phyloP scores from a whole-genome alignment of 2,113 vertebrate genomes.

The Haemorhous mexicanus region DNA sequence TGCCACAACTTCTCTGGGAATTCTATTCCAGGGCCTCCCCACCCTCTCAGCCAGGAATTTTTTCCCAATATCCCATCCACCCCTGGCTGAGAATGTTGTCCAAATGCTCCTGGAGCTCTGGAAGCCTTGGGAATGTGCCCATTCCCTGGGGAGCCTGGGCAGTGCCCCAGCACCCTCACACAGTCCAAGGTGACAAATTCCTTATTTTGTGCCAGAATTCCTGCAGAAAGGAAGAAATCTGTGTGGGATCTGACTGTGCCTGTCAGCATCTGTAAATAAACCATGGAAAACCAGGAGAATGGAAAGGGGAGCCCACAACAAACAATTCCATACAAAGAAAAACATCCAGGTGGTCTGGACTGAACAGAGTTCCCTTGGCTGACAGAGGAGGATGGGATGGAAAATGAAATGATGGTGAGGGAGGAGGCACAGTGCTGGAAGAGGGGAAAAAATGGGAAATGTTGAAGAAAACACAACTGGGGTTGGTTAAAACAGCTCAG shows the following conservation, averaged over 20 bases:
- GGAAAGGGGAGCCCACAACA: neutral
- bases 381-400: neutral
- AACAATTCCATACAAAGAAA: neutral
- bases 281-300: neutral
- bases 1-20: neutral
- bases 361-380: neutral
- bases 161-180: neutral
- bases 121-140: neutral
- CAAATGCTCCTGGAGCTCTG: neutral
- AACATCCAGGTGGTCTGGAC: neutral
- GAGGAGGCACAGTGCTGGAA: neutral
- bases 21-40: accelerated
- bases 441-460: accelerated
- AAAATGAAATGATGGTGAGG: neutral
- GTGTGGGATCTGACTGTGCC: neutral
- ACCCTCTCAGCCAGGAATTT: neutral
- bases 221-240: neutral
- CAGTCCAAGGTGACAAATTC: neutral
- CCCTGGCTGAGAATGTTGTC: neutral
- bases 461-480: neutral
- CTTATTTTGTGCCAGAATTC: neutral
- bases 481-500: neutral
- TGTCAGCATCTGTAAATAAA: neutral
- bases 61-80: neutral
- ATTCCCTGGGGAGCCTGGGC: neutral